Percentiles rank a stretch among this genome's conserved stretches.
Evolutionary conservation across 2,888 invertebrate genomes (phyloP).

Genomic region (Drosophila subquinaria): DNA sequence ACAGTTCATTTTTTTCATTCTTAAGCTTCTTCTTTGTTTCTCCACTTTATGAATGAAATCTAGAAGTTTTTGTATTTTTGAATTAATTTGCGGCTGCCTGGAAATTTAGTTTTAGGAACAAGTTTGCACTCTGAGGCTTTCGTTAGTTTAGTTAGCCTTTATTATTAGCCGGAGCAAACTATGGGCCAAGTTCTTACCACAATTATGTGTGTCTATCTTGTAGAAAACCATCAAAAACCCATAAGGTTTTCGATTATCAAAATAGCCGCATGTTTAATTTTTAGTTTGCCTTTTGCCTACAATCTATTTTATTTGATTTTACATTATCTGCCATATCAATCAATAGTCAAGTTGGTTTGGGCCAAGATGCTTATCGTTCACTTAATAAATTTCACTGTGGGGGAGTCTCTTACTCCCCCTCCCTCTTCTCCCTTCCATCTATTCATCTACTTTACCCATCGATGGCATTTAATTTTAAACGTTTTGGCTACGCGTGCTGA

Average conservation of each 20-base stretch:
- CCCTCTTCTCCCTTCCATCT: background rate
- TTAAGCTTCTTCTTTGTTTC: background rate
- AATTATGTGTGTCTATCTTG: constrained; percentile 39
- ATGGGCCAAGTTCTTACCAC: constrained; percentile 45
- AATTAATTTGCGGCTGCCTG: constrained; percentile 20
- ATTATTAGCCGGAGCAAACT: constrained; percentile 62
- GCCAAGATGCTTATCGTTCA: constrained; percentile 70
- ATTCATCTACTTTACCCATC: constrained; percentile 10
- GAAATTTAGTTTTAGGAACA: background rate
- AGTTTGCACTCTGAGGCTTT: constrained; percentile 47
- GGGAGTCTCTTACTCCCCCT: constrained; percentile 49
- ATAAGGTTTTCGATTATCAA: constrained; percentile 62
- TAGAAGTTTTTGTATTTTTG: constrained; percentile 15
- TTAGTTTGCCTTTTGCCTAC: constrained; percentile 16
- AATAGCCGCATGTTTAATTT: constrained; percentile 53
- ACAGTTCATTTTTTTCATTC: too few relatives aligned
- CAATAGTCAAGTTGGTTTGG: constrained; percentile 58
- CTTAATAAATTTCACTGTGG: constrained; percentile 79
- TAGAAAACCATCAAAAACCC: constrained; percentile 57
- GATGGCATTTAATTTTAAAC: constrained; percentile 69
- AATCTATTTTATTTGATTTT: constrained; percentile 15
- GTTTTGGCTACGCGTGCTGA: constrained; percentile 78
- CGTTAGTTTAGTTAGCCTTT: constrained; percentile 74
- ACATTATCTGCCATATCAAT: constrained; percentile 69
- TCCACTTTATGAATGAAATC: constrained; percentile 34